Conservation (phyloP, 2,113 vertebrate genomes). For the Lipophrys pholis region DNA sequence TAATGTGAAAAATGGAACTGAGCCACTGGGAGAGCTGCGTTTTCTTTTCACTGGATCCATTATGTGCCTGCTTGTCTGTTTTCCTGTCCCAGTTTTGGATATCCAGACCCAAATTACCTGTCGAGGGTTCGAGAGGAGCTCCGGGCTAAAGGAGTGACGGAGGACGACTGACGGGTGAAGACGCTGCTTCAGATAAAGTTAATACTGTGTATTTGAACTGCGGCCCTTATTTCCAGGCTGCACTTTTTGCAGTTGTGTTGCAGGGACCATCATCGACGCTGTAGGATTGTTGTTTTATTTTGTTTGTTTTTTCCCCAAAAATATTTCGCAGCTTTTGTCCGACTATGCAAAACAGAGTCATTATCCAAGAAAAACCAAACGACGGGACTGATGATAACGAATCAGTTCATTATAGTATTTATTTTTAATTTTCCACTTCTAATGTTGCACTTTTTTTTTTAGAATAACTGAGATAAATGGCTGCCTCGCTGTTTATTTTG, state of each 20-base stretch:
- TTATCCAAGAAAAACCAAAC: too few species aligned
- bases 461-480: too few species aligned
- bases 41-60: neutral
- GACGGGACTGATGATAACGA: too few species aligned
- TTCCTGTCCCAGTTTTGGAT: constrained; percentile 83
- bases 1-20: too few species aligned
- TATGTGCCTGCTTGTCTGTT: constrained; percentile 15
- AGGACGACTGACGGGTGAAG: constrained; percentile 40
- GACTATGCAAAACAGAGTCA: constrained; percentile 15
- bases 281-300: neutral
- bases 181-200: constrained; percentile 3
- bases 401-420: too few species aligned
- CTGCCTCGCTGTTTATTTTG: too few species aligned
- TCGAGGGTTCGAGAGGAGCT: constrained; percentile 86
- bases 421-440: too few species aligned
- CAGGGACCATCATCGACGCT: constrained; percentile 6
- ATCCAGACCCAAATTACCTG: constrained; percentile 86
- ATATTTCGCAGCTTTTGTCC: neutral
- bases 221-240: constrained; percentile 1
- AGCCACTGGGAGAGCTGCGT: neutral
- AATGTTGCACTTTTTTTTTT: too few species aligned
- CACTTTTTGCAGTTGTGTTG: constrained; percentile 4
- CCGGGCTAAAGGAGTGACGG: constrained; percentile 85
- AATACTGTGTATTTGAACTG: constrained; percentile 6
- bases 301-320: constrained; percentile 4